A percentile compares a stretch with the other conserved stretches of the same genome.
Evolutionary conservation across 2,797 vertebrate species (phyloP).

Genomic region (Iguana delicatissima): DNA sequence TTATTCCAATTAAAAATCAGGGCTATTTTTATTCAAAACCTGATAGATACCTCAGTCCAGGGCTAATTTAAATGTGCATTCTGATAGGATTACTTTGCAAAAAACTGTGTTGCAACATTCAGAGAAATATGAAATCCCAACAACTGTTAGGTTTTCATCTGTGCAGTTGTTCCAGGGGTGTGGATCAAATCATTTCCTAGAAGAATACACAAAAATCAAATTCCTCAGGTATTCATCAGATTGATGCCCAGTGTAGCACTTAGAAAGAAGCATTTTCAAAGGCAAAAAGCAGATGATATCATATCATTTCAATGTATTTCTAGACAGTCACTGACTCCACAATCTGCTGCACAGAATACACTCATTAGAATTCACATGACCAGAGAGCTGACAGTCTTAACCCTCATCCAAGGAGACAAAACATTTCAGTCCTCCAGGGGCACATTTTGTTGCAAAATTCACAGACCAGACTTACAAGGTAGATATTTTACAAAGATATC

Average conservation of each 20-base stretch:
- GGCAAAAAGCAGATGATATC: constrained; percentile 30
- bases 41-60: not conserved
- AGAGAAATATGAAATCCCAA: constrained; percentile 6
- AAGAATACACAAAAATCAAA: not conserved
- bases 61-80: constrained; percentile 26
- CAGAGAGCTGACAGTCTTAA: too few species aligned
- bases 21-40: too few species aligned
- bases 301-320: constrained; percentile 1
- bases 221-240: not conserved
- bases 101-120: not conserved
- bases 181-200: not conserved
- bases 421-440: too few species aligned
- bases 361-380: not conserved
- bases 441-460: too few species aligned
- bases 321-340: constrained; percentile 46
- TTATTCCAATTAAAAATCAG: not conserved
- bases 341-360: not conserved
- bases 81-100: not conserved
- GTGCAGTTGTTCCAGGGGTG: not conserved
- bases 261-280: not conserved
- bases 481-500: too few species aligned
- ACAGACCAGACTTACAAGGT: too few species aligned
- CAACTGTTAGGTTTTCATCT: not conserved
- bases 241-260: constrained; percentile 27
- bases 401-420: too few species aligned